A percentile compares a stretch with the other conserved stretches of the same genome.
These are phyloP conservation scores for Eptesicus fuscus DNA, from an alignment of 2,113 vertebrate species.

Conservation along the genomic window DNA sequence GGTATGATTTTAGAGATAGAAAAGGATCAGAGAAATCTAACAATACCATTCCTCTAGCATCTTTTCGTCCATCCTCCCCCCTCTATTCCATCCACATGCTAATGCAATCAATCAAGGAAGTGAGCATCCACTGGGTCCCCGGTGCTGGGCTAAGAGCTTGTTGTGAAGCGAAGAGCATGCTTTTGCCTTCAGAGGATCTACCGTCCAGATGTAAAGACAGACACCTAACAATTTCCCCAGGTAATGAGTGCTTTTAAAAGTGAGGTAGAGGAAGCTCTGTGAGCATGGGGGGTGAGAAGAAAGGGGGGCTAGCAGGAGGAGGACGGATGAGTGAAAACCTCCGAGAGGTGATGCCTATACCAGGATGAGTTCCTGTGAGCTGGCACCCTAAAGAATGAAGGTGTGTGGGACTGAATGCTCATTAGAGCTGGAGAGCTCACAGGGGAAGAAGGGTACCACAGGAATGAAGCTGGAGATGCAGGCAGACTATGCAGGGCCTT, in stretches of 20 bases:
- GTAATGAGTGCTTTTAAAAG: not conserved
- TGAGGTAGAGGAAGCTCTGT: not conserved
- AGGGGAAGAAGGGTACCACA: not conserved
- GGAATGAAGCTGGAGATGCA: not conserved
- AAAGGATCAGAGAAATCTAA: not conserved
- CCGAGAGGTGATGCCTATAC: too few species aligned
- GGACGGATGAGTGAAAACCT: not conserved
- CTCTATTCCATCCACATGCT: not conserved
- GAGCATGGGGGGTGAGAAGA: too few species aligned
- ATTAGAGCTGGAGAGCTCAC: not conserved
- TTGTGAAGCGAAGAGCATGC: not conserved
- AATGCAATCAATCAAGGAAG: not conserved
- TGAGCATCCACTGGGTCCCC: fast-evolving
- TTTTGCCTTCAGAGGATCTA: not conserved
- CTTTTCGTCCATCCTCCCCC: not conserved
- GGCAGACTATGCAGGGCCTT: not conserved
- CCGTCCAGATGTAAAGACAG: not conserved
- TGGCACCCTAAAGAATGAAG: not conserved
- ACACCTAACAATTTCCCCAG: not conserved
- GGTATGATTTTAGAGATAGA: not conserved
- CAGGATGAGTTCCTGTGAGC: not conserved
- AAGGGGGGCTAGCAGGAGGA: not conserved
- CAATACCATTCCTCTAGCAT: not conserved
- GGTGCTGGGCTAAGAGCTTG: not conserved
- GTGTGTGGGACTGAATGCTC: not conserved